A percentile compares a stretch with the other conserved stretches of the same genome.
Conservation (phyloP, 64 coral and sea anemone species). For the Montipora cactus region DNA sequence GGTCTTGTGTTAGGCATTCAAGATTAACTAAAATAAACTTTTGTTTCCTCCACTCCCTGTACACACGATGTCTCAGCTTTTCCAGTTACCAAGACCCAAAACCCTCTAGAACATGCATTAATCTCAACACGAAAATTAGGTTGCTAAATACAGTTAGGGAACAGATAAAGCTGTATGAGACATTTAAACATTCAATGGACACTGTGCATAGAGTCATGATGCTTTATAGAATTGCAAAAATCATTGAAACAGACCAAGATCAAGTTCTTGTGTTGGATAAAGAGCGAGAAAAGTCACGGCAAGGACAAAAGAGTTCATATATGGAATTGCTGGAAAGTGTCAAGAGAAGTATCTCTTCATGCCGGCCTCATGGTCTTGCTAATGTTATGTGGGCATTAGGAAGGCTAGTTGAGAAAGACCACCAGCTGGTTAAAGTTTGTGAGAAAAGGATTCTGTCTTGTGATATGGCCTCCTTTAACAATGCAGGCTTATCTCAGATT, state of each 20-base stretch:
- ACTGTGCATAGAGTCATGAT: slow-evolving; percentile 4
- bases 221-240: slow-evolving; percentile 20
- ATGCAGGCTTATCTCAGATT: slow-evolving; percentile 22
- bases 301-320: background rate
- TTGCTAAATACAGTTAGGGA: background rate
- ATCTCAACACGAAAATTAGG: slow-evolving; percentile 1
- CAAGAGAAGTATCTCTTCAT: background rate
- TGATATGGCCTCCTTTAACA: background rate
- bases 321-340: slow-evolving; percentile 1
- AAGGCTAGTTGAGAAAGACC: background rate
- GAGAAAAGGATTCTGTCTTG: slow-evolving; percentile 3
- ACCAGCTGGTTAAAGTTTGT: background rate
- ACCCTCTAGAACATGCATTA: background rate
- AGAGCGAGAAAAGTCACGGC: background rate
- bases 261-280: background rate
- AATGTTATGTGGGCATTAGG: slow-evolving; percentile 13
- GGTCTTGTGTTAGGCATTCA: background rate
- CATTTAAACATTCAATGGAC: background rate
- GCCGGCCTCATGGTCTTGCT: background rate
- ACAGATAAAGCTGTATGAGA: background rate
- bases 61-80: background rate
- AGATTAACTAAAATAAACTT: background rate
- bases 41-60: background rate
- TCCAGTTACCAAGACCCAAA: too few relatives aligned
- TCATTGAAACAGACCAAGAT: background rate